Conservation (phyloP, 2,113 vertebrate genomes). For the Eulemur macaco region DNA sequence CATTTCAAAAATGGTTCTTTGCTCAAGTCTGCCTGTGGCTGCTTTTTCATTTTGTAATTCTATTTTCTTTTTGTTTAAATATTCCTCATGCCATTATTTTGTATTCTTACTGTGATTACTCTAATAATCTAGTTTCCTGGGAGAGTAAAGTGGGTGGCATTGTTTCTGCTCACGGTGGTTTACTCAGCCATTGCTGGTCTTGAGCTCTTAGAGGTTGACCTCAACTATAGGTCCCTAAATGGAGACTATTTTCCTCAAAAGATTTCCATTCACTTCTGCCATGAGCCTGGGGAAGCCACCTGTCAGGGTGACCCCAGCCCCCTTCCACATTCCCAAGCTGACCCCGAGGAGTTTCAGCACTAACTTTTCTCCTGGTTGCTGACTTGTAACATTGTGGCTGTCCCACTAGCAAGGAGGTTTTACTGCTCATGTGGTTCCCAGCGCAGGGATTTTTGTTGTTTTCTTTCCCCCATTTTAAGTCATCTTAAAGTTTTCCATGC, state of each 20-base stretch:
- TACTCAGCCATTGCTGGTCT: background rate
- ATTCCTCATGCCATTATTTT: background rate
- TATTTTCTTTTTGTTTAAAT: background rate
- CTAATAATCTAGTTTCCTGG: background rate
- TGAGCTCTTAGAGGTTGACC: background rate
- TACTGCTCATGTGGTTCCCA: too few relatives aligned
- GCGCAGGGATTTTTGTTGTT: background rate
- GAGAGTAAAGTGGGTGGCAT: background rate
- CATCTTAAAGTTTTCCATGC: background rate
- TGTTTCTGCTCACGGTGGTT: accelerated
- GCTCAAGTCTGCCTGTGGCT: background rate
- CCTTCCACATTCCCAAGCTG: too few relatives aligned
- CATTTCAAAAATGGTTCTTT: background rate
- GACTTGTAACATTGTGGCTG: accelerated
- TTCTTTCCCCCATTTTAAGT: background rate
- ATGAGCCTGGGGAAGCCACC: background rate
- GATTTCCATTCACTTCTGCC: accelerated
- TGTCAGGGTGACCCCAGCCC: background rate
- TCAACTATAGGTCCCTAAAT: background rate
- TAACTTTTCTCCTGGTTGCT: background rate
- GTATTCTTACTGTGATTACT: background rate
- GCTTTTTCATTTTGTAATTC: background rate
- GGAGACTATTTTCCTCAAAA: background rate
- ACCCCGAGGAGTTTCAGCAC: too few relatives aligned
- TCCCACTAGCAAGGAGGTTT: too few relatives aligned